phyloP scores from a whole-genome alignment of 2,797 vertebrate species.

The Gadopsis bispinosus region DNA sequence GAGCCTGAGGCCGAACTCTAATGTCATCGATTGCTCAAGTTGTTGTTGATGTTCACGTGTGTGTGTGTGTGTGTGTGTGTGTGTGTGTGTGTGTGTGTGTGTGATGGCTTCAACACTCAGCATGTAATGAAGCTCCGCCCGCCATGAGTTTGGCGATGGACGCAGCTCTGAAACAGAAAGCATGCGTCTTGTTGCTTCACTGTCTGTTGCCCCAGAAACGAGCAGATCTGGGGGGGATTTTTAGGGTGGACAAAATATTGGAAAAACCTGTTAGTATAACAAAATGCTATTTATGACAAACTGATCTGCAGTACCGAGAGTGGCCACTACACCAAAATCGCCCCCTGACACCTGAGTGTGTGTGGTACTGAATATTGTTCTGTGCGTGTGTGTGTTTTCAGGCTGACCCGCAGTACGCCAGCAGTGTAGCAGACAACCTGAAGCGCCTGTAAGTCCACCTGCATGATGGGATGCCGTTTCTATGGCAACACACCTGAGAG shows the following conservation, averaged over 20 bases:
- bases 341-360: background rate
- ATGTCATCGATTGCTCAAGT: slow-evolving; percentile 60
- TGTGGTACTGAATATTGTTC: slow-evolving; percentile 9
- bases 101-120: too few relatives aligned
- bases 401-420: slow-evolving; percentile 94
- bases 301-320: background rate
- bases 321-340: background rate
- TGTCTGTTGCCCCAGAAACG: too few relatives aligned
- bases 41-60: slow-evolving; percentile 40
- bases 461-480: slow-evolving; percentile 53
- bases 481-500: slow-evolving; percentile 25
- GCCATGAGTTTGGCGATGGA: too few relatives aligned
- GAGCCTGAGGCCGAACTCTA: slow-evolving; percentile 15
- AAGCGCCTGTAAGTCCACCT: slow-evolving; percentile 92
- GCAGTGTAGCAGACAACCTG: slow-evolving; percentile 93
- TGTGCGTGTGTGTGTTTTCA: slow-evolving; percentile 77
- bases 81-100: background rate
- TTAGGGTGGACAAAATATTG: too few relatives aligned
- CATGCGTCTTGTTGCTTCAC: too few relatives aligned
- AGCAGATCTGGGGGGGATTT: too few relatives aligned
- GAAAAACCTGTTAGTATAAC: too few relatives aligned
- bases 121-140: too few relatives aligned
- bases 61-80: slow-evolving; percentile 13
- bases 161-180: too few relatives aligned
- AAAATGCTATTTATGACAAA: background rate